phyloP scores from a whole-genome alignment of 2,113 vertebrate genomes.

The Romanogobio albipinnatus region DNA sequence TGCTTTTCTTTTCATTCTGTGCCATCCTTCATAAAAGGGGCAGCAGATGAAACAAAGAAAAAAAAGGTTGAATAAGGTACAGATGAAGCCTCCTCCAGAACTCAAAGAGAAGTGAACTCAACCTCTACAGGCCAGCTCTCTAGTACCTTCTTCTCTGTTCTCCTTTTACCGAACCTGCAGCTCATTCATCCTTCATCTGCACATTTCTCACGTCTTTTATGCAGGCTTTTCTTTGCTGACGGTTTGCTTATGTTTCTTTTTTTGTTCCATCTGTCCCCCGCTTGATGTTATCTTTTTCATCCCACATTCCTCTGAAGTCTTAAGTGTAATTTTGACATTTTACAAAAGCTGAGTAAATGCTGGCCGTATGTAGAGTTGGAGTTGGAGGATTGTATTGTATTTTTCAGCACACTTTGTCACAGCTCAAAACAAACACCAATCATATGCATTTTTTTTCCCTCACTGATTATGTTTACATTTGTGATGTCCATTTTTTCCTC shows the following conservation, averaged over 20 bases:
- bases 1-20: not conserved
- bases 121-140: constrained; percentile 38
- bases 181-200: constrained; percentile 19
- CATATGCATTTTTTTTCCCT: not conserved
- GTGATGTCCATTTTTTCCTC: not conserved
- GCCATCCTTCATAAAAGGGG: constrained; percentile 56
- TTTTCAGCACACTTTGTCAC: constrained; percentile 15
- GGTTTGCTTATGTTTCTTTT: constrained; percentile 16
- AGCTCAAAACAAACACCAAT: constrained; percentile 13
- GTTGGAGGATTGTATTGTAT: not conserved
- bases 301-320: not conserved
- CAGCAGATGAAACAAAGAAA: constrained; percentile 58
- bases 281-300: constrained; percentile 22
- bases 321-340: constrained; percentile 23
- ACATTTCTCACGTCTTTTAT: not conserved
- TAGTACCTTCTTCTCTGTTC: not conserved
- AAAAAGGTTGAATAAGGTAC: constrained; percentile 54
- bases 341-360: constrained; percentile 14
- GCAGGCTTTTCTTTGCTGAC: not conserved
- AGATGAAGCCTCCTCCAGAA: constrained; percentile 47
- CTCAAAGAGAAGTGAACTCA: constrained; percentile 14
- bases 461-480: constrained; percentile 38
- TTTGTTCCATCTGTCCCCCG: not conserved
- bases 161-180: not conserved
- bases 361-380: not conserved